Conservation (phyloP, 2,888 invertebrate species). For the Notocelia uddmanniana region DNA sequence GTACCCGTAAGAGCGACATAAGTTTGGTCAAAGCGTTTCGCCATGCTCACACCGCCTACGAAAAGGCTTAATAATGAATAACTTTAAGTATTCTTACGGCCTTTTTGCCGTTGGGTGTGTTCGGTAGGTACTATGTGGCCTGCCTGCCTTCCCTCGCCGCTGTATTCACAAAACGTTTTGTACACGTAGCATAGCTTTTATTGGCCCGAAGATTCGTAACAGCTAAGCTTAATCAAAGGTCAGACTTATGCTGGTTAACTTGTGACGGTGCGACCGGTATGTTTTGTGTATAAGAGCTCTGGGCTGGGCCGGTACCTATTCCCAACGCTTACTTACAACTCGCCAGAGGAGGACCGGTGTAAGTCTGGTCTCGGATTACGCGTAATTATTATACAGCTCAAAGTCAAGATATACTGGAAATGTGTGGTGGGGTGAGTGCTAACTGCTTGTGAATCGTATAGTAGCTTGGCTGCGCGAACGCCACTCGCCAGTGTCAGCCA, state of each 20-base stretch:
- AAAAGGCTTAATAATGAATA: not conserved
- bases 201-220: not conserved
- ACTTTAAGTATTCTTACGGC: not conserved
- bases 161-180: not conserved
- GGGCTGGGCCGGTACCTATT: not conserved
- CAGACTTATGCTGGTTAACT: not conserved
- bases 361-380: not conserved
- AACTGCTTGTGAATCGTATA: not conserved
- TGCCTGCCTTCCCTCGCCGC: not conserved
- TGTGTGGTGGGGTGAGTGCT: not conserved
- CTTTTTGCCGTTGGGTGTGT: not conserved
- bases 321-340: not conserved
- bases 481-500: constrained; percentile 57
- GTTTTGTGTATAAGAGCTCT: not conserved
- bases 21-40: not conserved
- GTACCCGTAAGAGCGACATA: not conserved
- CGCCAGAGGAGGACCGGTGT: not conserved
- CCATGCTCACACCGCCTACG: not conserved
- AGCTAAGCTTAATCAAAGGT: not conserved
- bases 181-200: not conserved
- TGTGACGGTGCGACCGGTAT: not conserved
- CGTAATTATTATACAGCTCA: not conserved
- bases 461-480: constrained; percentile 48
- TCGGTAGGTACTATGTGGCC: not conserved
- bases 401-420: not conserved